Base-by-base conservation (phyloP, 2,113 vertebrate genomes). In the Carlito syrichta region DNA sequence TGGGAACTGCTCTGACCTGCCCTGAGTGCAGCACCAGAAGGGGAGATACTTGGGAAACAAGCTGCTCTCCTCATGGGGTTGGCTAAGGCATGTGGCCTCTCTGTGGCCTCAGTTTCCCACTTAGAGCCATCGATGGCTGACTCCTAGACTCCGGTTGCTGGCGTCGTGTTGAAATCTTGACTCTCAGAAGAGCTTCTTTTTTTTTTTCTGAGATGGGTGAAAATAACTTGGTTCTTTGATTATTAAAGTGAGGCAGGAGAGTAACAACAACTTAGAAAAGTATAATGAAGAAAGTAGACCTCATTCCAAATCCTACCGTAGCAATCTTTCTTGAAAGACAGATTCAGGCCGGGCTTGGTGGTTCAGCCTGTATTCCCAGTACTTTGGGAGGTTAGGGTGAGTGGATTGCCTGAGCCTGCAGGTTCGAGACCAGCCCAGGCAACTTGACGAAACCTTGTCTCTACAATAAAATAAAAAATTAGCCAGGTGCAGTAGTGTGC, bases 301-400 rank as follows among this genome's bases (percentile, higher is more conserved):
- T 76, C 68, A 63, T 92, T 86, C 69, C 52, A 97, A 95, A 93
- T 23, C 13, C 4, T 2, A 19, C 48, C 63, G 66, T 85, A 91
- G 94, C 81, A 58, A 88, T 86, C 12, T 13, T 63, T 76, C 73
- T 77, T 66, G 79, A 88, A 77, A 68, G 22, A 2, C 86, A 83
- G n/a, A n/a, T n/a, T n/a, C n/a, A n/a, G n/a, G n/a, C n/a, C n/a
- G n/a, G n/a, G n/a, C n/a, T n/a, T n/a, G n/a, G n/a, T n/a, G n/a
- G n/a, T n/a, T n/a, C n/a, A n/a, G n/a, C n/a, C n/a, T n/a, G n/a
- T n/a, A n/a, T n/a, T n/a, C n/a, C n/a, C n/a, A n/a, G n/a, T n/a
- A n/a, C n/a, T n/a, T n/a, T n/a, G n/a, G n/a, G n/a, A n/a, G n/a
- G n/a, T n/a, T n/a, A n/a, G n/a, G n/a, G n/a, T n/a, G n/a, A n/a